Conservation (phyloP, 2,888 invertebrate genomes). For the Hydraecia micacea region DNA sequence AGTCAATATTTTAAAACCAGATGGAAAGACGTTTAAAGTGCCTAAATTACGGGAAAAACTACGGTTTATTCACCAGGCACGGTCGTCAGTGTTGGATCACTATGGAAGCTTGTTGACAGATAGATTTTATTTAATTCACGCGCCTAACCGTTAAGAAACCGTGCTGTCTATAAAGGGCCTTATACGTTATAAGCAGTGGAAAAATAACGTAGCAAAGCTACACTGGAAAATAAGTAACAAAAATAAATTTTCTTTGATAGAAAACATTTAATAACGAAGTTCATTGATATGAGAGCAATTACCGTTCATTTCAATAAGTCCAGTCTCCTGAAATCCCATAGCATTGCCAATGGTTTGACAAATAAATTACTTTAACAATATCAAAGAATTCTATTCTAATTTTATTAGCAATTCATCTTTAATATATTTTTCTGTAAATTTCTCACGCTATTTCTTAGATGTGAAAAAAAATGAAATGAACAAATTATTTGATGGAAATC, state of each 20-base stretch:
- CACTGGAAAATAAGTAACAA: neutral
- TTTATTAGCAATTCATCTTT: neutral
- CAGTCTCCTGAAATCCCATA: neutral
- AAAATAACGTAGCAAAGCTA: neutral
- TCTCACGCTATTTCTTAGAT: neutral
- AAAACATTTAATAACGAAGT: neutral
- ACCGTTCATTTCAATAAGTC: neutral
- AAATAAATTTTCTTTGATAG: neutral
- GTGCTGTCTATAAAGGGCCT: too few relatives aligned
- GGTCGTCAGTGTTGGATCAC: too few relatives aligned
- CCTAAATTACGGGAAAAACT: too few relatives aligned
- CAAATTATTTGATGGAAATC: neutral
- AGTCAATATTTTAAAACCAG: too few relatives aligned
- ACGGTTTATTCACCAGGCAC: too few relatives aligned
- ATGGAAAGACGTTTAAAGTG: too few relatives aligned
- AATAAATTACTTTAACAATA: neutral
- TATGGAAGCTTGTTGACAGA: too few relatives aligned
- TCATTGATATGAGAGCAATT: neutral
- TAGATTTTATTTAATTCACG: too few relatives aligned
- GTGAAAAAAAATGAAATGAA: neutral
- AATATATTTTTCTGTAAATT: neutral
- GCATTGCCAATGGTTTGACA: constrained; percentile 16
- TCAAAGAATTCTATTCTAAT: neutral
- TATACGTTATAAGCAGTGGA: neutral
- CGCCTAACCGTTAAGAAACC: too few relatives aligned